Evolutionary conservation across 2,113 vertebrate genomes (phyloP).

Genomic region (Hucho hucho): DNA sequence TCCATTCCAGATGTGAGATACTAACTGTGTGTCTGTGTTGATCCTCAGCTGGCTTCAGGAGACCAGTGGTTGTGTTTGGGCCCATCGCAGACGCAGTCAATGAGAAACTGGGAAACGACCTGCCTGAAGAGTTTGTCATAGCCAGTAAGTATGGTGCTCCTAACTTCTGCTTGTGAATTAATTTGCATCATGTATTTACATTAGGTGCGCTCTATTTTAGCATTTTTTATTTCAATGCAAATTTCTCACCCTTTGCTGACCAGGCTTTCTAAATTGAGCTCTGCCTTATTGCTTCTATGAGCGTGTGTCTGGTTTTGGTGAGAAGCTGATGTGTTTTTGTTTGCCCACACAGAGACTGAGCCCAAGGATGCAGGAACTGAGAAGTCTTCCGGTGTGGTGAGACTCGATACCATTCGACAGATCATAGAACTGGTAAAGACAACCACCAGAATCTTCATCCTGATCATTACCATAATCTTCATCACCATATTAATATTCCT

Average conservation of each 20-base stretch:
- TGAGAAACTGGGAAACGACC: constrained; percentile 84
- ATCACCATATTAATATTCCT: background rate
- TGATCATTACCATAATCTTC: background rate
- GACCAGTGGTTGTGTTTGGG: constrained; percentile 93
- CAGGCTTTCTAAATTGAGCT: too few species aligned
- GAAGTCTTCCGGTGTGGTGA: constrained; percentile 89
- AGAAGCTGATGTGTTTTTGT: background rate
- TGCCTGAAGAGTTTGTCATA: constrained; percentile 81
- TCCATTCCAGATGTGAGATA: background rate
- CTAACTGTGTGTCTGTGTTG: background rate
- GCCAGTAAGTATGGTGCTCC: constrained; percentile 82
- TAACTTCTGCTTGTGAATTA: background rate
- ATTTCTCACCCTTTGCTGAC: too few species aligned
- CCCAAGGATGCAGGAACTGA: constrained; percentile 93
- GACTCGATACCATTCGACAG: constrained; percentile 91
- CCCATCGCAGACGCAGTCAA: constrained; percentile 90
- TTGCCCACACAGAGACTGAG: constrained; percentile 82
- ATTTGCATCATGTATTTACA: too few species aligned
- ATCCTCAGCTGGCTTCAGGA: constrained; percentile 88
- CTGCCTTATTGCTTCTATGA: background rate
- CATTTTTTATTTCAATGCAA: too few species aligned
- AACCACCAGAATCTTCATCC: background rate
- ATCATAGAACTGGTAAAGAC: constrained; percentile 92
- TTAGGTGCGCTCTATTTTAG: too few species aligned
- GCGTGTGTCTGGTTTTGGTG: background rate